These are phyloP conservation scores for Basileuterus tristriatus DNA, from an alignment of 2,797 vertebrate species.

Conservation along the genomic window DNA sequence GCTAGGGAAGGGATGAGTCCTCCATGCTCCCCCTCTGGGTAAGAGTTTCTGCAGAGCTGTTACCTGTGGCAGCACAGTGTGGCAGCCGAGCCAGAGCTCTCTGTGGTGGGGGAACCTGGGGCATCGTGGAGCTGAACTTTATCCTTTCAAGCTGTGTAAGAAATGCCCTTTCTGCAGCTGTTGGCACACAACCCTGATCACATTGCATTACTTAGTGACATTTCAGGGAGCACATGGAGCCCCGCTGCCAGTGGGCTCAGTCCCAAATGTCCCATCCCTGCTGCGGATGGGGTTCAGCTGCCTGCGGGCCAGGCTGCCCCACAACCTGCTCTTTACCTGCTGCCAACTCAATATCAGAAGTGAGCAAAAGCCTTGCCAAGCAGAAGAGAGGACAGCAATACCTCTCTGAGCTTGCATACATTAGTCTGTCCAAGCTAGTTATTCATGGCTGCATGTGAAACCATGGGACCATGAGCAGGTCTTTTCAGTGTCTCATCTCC, in stretches of 20 bases:
- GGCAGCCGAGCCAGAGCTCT: accelerated
- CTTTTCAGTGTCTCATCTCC: not conserved
- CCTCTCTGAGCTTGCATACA: not conserved
- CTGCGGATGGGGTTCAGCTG: not conserved
- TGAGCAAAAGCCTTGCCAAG: not conserved
- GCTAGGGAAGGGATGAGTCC: not conserved
- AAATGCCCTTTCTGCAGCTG: constrained; percentile 51
- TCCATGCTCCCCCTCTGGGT: not conserved
- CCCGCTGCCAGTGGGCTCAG: accelerated
- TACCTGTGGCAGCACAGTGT: accelerated
- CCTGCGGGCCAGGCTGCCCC: not conserved
- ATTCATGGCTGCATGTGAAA: not conserved
- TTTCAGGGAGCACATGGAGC: not conserved
- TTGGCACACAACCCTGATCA: not conserved
- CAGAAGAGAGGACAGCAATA: not conserved
- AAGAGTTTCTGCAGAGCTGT: not conserved
- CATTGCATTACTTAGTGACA: constrained; percentile 64
- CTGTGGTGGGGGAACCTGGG: not conserved
- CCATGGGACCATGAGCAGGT: not conserved
- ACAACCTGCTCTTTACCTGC: not conserved
- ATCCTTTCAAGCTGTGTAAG: constrained; percentile 34
- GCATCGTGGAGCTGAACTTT: constrained; percentile 9
- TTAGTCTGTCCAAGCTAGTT: not conserved
- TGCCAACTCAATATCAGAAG: not conserved
- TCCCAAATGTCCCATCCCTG: not conserved